Conservation (phyloP, 2,888 invertebrate genomes). For the Drosophila mimica region DNA sequence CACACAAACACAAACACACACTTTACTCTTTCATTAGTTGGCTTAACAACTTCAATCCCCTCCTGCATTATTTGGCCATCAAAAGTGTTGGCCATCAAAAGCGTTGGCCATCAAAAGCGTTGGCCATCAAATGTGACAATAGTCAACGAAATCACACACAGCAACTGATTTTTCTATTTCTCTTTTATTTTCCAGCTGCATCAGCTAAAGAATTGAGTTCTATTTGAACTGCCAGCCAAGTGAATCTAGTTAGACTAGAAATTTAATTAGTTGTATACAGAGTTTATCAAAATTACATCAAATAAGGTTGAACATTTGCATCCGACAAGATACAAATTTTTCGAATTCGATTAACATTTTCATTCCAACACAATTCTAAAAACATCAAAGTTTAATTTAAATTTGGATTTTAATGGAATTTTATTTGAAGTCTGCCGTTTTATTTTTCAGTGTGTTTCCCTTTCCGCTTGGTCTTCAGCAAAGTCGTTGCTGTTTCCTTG, state of each 20-base stretch:
- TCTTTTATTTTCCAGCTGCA: not conserved
- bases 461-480: conserved; percentile 50
- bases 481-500: conserved; percentile 48
- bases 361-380: not conserved
- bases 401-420: not conserved
- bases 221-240: not conserved
- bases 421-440: not conserved
- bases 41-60: not conserved
- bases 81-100: conserved; percentile 76
- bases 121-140: conserved; percentile 76
- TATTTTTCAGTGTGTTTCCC: conserved; percentile 17
- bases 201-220: not conserved
- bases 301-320: not conserved
- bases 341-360: not conserved
- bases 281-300: not conserved
- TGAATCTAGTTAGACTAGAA: not conserved
- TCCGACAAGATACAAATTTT: not conserved
- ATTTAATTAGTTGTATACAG: not conserved
- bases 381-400: not conserved
- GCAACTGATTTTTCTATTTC: not conserved
- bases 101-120: too few species aligned
- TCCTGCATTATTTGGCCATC: conserved; percentile 68
- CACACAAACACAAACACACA: conserved; percentile 7
- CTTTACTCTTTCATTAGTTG: conserved; percentile 37
- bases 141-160: conserved; percentile 37